Percentiles rank a stretch among this genome's conserved stretches.
Evolutionary conservation across 2,113 vertebrate species (phyloP).

Genomic region (Myotis lucifugus): DNA sequence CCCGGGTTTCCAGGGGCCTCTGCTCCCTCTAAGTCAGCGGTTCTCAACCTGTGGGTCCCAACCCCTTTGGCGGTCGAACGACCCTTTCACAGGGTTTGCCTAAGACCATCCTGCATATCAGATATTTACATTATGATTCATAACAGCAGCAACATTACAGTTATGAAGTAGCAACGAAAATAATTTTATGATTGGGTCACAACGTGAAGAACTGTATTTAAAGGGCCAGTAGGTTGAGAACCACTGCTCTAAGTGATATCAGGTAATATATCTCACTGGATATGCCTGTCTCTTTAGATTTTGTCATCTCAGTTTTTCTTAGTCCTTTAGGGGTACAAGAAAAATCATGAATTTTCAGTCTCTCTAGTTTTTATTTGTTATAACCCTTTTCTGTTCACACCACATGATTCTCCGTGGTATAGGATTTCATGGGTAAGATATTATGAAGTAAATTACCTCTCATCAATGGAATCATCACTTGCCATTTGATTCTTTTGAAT

Average conservation of each 20-base stretch:
- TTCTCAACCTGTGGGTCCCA: no score
- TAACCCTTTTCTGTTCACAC: background rate
- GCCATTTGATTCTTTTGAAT: background rate
- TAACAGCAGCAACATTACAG: no score
- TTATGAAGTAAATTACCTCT: background rate
- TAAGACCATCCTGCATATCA: no score
- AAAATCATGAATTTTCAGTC: background rate
- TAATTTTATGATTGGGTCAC: no score
- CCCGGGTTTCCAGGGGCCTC: background rate
- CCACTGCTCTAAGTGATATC: background rate
- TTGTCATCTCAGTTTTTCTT: background rate
- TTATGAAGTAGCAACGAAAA: no score
- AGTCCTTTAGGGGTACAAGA: background rate
- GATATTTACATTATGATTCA: no score
- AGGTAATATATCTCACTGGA: background rate
- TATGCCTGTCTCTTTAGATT: background rate
- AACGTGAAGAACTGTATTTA: no score
- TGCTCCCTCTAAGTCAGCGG: background rate
- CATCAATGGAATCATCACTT: background rate
- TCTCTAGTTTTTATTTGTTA: constrained; percentile 1
- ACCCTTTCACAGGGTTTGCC: no score
- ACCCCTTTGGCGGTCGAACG: no score
- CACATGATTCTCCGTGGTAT: background rate
- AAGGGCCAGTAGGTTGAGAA: no score
- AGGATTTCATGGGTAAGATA: background rate